Conservation (phyloP, 2,888 invertebrate genomes). For the Cataglyphis altisquamis region DNA sequence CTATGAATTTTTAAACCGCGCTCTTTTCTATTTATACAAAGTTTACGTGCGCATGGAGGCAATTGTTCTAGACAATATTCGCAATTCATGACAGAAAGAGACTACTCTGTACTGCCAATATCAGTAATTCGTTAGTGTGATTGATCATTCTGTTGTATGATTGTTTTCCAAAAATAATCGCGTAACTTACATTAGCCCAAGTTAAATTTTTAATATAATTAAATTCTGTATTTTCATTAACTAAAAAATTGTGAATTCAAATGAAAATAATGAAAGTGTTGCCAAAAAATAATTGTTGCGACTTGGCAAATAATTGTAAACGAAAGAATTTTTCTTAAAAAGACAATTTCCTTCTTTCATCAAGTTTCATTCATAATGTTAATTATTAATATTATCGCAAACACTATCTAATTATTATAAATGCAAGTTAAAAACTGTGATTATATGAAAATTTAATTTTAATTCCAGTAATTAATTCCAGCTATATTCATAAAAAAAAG, state of each 20-base stretch:
- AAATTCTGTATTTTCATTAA: conserved; percentile 12
- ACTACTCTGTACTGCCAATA: not conserved
- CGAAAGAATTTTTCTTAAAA: not conserved
- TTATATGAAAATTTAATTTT: not conserved
- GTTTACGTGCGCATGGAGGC: conserved; percentile 32
- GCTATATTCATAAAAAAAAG: not conserved
- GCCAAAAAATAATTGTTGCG: conserved; percentile 40
- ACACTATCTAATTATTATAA: not conserved
- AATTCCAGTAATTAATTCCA: not conserved
- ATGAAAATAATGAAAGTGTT: conserved; percentile 22
- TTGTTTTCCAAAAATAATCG: not conserved
- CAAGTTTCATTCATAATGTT: not conserved
- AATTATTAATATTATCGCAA: not conserved
- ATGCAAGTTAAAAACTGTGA: not conserved
- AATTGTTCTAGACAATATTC: conserved; percentile 10
- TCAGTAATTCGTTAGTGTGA: not conserved
- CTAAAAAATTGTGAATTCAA: not conserved
- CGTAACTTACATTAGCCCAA: not conserved
- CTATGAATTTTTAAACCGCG: conserved; percentile 70
- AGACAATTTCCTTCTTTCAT: not conserved
- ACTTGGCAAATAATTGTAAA: conserved; percentile 36
- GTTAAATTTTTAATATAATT: not conserved
- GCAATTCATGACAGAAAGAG: not conserved
- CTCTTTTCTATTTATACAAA: conserved; percentile 68
- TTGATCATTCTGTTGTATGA: not conserved